Evolutionary conservation across 2,797 vertebrate genomes (phyloP).

Genomic region (Delichon dasypus): DNA sequence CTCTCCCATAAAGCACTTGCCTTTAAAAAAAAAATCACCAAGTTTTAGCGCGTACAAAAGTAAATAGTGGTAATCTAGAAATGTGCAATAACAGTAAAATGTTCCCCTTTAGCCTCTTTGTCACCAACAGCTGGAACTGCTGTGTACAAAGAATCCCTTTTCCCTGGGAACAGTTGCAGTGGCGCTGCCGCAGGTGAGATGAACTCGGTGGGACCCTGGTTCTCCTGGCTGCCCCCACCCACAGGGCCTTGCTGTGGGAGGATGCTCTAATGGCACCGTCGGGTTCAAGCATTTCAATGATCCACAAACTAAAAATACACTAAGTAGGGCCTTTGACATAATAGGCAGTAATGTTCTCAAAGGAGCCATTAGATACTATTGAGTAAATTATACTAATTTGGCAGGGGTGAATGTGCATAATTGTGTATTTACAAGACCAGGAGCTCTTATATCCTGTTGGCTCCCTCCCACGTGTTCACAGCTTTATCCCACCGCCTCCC

Average conservation of each 20-base stretch:
- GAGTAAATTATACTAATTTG: slow-evolving; percentile 41
- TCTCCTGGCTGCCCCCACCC: background rate
- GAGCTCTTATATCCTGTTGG: background rate
- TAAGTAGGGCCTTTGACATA: background rate
- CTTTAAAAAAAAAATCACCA: background rate
- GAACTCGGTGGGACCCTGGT: background rate
- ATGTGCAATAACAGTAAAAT: background rate
- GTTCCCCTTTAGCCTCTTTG: background rate
- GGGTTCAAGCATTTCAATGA: background rate
- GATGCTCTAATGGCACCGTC: background rate
- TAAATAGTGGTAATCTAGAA: slow-evolving; percentile 3
- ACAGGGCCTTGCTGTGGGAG: background rate
- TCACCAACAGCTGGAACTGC: background rate
- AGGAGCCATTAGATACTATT: slow-evolving; percentile 13
- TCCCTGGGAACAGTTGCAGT: background rate
- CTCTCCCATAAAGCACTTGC: background rate
- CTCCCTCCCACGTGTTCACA: background rate
- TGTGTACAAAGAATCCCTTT: background rate
- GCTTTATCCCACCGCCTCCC: background rate
- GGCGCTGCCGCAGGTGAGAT: background rate
- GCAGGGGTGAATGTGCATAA: background rate
- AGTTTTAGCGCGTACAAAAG: background rate
- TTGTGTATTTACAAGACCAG: background rate
- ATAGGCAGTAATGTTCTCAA: slow-evolving; percentile 38
- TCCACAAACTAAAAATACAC: slow-evolving; percentile 7